Evolutionary conservation across 2,888 invertebrate genomes (phyloP), one percentile per base, ranked within the genome.

Genomic region (Sussaba pulchella): DNA sequence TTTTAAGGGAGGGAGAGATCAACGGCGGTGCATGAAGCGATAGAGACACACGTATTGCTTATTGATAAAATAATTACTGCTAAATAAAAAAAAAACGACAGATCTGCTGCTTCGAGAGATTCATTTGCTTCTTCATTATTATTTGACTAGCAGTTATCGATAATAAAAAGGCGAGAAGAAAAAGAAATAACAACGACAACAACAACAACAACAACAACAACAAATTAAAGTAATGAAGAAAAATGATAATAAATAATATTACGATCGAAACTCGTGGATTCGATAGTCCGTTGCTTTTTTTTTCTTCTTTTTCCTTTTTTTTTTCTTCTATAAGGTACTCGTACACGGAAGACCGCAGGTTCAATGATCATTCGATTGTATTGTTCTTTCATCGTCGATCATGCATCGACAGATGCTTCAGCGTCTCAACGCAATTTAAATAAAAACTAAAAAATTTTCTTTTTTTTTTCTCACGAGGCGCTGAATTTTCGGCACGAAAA

Each of bases 291-390:
- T 54, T 67, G 19, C 43, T 26, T 45, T 14, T 45, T 45, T 64
- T 17, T 2, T 31, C 2, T 31, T 31, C 31, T 31, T 31, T 31
- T 31, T 31, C 6, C 6, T 43, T 70, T 72, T 66, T 21, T 63
- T 50, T 64, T 66, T 50, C 43, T 61, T 75, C 43, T 59, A 43
- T 45, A 50, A 74, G 77, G 80, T 83, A 80, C 79, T 64, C 76
- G 43, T 78, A 83, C 36, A 31, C 59, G 78, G 73, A 85, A 84
- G 81, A 83, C 81, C 76, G 72, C 67, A 82, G 79, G 79, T 78
- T 43, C 72, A 84, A 52, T 78, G 43, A 43, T 66, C 70, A 64
- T 72, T 73, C 70, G 50, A 79, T 59, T 74, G 9, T 67, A 50
- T 50, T 63, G 39, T 72, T 74, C 63, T 73, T 70, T 14, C 31